Evolutionary conservation across 2,113 vertebrate genomes (phyloP).

Genomic region (Cheirogaleus medius): DNA sequence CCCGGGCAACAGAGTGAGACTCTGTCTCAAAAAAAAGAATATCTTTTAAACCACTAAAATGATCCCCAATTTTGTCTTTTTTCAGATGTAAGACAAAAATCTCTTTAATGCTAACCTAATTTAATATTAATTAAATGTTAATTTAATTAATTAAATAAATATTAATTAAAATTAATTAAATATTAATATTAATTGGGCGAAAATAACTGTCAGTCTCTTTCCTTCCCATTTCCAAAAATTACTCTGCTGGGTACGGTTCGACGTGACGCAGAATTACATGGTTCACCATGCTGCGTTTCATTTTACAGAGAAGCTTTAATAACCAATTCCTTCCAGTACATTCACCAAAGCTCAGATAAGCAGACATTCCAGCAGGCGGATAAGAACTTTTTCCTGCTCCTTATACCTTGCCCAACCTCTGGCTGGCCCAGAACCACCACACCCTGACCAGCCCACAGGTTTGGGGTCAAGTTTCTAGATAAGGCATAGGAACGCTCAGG

Average conservation of each 20-base stretch:
- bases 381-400: neutral
- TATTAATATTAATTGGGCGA: neutral
- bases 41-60: neutral
- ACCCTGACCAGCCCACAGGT: neutral
- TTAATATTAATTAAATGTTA: slow-evolving; percentile 10
- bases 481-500: slow-evolving; percentile 56
- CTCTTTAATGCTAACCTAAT: neutral
- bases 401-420: neutral
- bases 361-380: neutral
- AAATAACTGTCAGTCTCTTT: neutral
- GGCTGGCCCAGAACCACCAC: neutral
- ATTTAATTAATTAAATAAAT: too few relatives aligned
- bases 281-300: neutral
- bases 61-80: neutral
- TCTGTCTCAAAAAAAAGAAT: too few relatives aligned
- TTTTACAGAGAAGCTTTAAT: neutral
- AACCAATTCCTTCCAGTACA: neutral
- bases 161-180: too few relatives aligned
- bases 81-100: neutral
- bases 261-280: neutral
- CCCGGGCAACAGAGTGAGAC: too few relatives aligned
- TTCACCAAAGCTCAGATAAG: slow-evolving; percentile 37
- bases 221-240: neutral
- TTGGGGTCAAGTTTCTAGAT: slow-evolving; percentile 64
- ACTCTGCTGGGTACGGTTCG: neutral